Base-by-base conservation (phyloP, 1,140 invertebrate genomes). In the Drosophila leontia region DNA sequence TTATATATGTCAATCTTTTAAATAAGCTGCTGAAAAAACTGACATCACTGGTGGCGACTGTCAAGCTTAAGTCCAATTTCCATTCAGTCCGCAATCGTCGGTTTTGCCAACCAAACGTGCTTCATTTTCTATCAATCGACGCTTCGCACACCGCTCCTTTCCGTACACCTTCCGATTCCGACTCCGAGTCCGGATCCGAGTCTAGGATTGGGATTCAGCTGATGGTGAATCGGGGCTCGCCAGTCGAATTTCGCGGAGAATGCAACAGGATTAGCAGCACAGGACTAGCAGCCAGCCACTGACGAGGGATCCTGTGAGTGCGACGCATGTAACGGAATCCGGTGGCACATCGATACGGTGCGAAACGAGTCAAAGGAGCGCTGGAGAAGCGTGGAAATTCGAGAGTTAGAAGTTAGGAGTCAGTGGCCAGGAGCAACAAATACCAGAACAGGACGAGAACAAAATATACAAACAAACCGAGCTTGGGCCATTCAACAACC, bases 71-170 rank as follows among this genome's bases (percentile, higher is more conserved):
- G 42, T 72, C 72, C 17, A 47, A 83, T 75, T 75, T 69, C 53
- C 41, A 63, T 63, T 82, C 63, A 88, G 85, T 88, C 85, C 85
- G 85, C 78, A 67, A 69, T 81, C 84, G 84, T 90, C 85, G 84
- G 80, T 84, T 88, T 81, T 85, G 85, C 81, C 85, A 88, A 80
- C 61, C 77, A 90, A 84, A 88, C 85, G 85, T 88, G 85, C 80
- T 88, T 90, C 85, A 75, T 74, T 48, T 44, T 65, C 62, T 51
- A 70, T 57, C 44, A 48, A 42, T 13, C 26, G 15, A 58, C 44
- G 68, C 57, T 88, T 64, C 78, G 75, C 71, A 68, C 48, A 68
- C 48, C 69, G 44, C 70, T 77, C 48, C 69, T 29, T 77, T 80
- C 74, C 47, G 32, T 51, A 72, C 39, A 71, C 41, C 58, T 72